Conservation (phyloP, 2,888 invertebrate genomes). For the Ochropacha duplaris region DNA sequence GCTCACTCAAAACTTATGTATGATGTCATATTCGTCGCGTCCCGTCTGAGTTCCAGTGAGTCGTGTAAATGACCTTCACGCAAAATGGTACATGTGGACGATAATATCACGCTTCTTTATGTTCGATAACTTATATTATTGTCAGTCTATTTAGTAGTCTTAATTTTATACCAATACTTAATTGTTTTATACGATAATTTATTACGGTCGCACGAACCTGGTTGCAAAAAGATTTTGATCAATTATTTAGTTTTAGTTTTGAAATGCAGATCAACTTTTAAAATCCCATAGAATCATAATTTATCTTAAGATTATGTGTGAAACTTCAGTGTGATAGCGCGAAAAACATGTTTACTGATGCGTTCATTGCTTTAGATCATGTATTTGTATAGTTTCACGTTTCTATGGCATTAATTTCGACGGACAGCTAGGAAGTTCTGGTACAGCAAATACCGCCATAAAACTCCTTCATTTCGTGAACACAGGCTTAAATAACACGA, state of each 20-base stretch:
- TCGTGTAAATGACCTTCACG: conserved; percentile 54
- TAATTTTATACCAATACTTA: neutral
- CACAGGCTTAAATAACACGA: conserved; percentile 47
- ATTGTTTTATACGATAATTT: neutral
- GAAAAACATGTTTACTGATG: too few relatives aligned
- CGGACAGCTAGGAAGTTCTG: conserved; percentile 34
- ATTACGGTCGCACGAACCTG: neutral
- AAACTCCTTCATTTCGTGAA: conserved; percentile 47
- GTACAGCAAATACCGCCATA: conserved; percentile 40
- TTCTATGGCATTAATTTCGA: conserved; percentile 31
- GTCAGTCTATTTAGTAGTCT: neutral
- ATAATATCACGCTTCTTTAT: conserved; percentile 28
- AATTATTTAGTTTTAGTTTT: neutral
- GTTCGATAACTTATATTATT: conserved; percentile 10
- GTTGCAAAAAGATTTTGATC: neutral
- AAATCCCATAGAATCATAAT: too few relatives aligned
- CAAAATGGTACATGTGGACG: conserved; percentile 50
- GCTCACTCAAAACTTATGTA: conserved; percentile 35
- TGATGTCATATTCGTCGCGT: conserved; percentile 55
- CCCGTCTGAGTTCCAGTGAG: conserved; percentile 49
- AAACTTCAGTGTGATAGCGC: too few relatives aligned
- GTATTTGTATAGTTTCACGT: conserved; percentile 17
- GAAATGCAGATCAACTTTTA: too few relatives aligned
- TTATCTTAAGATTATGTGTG: too few relatives aligned
- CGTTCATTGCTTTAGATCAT: neutral